These are phyloP conservation scores for Trogon surrucura DNA, from an alignment of 2,113 vertebrate genomes.

Conservation along the genomic window DNA sequence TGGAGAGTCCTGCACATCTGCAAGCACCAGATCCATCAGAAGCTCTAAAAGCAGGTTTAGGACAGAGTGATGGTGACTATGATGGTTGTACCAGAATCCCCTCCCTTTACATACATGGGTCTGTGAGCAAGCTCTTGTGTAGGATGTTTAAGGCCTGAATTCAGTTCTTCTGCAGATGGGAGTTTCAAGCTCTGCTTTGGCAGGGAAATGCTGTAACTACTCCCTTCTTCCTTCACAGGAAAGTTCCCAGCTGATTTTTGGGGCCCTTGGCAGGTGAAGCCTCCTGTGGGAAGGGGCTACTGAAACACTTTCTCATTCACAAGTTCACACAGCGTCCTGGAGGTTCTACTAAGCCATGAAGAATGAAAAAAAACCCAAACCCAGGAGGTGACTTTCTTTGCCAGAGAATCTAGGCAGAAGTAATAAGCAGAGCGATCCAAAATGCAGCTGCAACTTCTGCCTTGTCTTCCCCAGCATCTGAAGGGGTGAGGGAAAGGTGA, in stretches of 20 bases:
- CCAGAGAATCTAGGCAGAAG: not conserved
- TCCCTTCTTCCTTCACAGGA: not conserved
- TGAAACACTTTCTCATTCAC: not conserved
- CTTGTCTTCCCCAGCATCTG: not conserved
- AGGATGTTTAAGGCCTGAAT: not conserved
- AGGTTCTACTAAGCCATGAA: accelerated
- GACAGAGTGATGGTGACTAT: not conserved
- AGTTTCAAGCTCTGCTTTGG: not conserved
- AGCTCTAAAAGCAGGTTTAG: not conserved
- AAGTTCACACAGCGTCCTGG: not conserved
- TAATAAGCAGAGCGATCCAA: not conserved
- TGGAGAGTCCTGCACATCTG: accelerated
- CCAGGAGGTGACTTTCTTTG: not conserved
- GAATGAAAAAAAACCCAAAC: not conserved
- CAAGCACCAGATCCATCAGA: not conserved
- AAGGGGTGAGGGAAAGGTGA: accelerated
- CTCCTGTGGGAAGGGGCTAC: not conserved
- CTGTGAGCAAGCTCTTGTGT: not conserved
- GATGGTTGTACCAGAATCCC: not conserved
- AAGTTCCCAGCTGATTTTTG: not conserved
- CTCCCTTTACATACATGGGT: not conserved
- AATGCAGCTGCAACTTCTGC: not conserved
- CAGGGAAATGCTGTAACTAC: not conserved
- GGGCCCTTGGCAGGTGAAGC: not conserved
- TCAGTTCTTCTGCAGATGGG: not conserved